These are phyloP conservation scores for Osmerus eperlanus DNA, from an alignment of 2,113 vertebrate genomes.

Conservation along the genomic window DNA sequence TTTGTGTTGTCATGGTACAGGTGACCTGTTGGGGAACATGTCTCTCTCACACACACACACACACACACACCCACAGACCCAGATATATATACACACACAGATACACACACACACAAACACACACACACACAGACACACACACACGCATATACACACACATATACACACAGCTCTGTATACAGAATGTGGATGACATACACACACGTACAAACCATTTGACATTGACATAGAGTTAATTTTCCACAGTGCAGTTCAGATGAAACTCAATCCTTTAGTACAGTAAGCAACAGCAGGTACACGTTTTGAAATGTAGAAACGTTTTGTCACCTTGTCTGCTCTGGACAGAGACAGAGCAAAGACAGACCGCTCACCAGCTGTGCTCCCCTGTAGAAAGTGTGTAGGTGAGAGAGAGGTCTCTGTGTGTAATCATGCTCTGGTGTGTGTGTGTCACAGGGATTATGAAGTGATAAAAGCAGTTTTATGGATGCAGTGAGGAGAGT, in stretches of 20 bases:
- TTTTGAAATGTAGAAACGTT: not conserved
- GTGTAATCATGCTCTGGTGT: not conserved
- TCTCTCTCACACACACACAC: too few relatives aligned
- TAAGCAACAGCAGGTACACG: not conserved
- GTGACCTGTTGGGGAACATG: too few relatives aligned
- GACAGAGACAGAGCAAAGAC: too few relatives aligned
- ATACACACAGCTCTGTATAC: not conserved
- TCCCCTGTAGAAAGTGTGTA: not conserved
- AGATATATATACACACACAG: not conserved
- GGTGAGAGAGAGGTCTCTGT: not conserved
- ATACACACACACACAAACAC: not conserved
- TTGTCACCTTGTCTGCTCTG: too few relatives aligned
- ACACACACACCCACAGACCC: too few relatives aligned
- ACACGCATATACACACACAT: not conserved
- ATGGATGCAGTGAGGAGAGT: not conserved
- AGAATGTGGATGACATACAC: not conserved
- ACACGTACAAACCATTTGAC: not conserved
- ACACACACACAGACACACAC: not conserved
- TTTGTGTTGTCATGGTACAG: too few relatives aligned
- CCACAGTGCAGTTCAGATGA: too few relatives aligned
- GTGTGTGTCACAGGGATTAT: not conserved
- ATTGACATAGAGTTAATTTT: not conserved
- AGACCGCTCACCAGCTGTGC: too few relatives aligned
- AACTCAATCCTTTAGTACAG: not conserved
- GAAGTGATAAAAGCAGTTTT: slow-evolving; percentile 6